phyloP scores from a whole-genome alignment of 1,140 invertebrate species.

The Vollenhovia emeryi region DNA sequence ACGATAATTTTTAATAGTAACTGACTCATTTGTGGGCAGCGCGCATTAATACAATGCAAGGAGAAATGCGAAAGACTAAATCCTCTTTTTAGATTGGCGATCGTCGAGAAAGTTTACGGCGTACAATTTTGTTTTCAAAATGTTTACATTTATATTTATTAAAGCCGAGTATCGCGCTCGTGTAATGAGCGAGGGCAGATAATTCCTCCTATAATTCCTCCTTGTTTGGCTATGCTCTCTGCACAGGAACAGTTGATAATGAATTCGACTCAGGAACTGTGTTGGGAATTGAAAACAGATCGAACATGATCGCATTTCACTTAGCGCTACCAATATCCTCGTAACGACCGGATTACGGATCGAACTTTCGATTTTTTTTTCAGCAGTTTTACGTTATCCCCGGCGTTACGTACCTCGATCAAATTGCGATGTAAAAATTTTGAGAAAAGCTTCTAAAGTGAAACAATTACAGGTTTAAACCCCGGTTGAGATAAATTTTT shows the following conservation, averaged over 20 bases:
- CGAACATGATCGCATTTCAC: constrained; percentile 55
- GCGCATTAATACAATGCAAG: not conserved
- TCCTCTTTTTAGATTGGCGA: not conserved
- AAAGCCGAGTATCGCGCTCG: not conserved
- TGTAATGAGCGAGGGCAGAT: not conserved
- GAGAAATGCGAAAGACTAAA: not conserved
- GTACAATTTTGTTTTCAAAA: not conserved
- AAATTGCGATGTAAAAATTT: not conserved
- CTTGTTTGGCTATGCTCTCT: not conserved
- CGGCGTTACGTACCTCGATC: not conserved
- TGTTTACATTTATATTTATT: not conserved
- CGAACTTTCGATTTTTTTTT: constrained; percentile 24
- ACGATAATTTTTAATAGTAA: not conserved
- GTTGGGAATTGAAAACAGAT: constrained; percentile 57
- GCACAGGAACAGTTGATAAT: constrained; percentile 38
- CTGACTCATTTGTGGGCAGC: not conserved
- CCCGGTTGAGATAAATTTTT: too few relatives aligned
- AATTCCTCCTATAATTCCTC: not conserved
- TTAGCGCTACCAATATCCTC: constrained; percentile 45
- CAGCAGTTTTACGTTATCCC: not conserved
- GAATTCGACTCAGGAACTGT: constrained; percentile 11
- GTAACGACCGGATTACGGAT: constrained; percentile 38
- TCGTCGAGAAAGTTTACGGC: not conserved
- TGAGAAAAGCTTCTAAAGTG: not conserved
- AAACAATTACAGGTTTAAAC: not conserved